These are phyloP conservation scores for Mugil cephalus DNA, from an alignment of 2,113 vertebrate species.

Conservation along the genomic window DNA sequence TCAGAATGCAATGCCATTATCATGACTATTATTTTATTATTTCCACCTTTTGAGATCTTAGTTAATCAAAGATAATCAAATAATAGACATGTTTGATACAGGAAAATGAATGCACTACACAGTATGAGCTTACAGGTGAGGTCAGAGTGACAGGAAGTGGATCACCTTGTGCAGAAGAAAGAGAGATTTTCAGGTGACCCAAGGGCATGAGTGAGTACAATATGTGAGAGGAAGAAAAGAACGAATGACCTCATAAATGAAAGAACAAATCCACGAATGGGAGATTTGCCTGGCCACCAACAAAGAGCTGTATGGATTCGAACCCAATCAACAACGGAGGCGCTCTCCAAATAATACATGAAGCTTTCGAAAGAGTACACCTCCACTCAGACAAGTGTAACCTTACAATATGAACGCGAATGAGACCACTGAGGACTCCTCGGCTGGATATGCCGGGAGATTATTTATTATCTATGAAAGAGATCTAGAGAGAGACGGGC, in stretches of 20 bases:
- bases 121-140: too few relatives aligned
- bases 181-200: not conserved
- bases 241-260: not conserved
- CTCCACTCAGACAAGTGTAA: not conserved
- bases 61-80: too few relatives aligned
- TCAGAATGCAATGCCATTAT: too few relatives aligned
- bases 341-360: conserved; percentile 39
- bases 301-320: too few relatives aligned
- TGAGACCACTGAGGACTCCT: not conserved
- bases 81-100: too few relatives aligned
- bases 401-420: not conserved
- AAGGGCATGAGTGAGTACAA: too few relatives aligned
- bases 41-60: too few relatives aligned
- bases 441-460: not conserved
- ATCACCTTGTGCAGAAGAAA: not conserved
- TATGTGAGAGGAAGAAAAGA: not conserved
- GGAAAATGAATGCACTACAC: too few relatives aligned
- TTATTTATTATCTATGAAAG: conserved; percentile 46
- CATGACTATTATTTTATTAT: too few relatives aligned
- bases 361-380: not conserved
- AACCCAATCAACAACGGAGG: conserved; percentile 3
- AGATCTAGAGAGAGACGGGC: not conserved
- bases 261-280: not conserved
- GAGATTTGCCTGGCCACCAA: not conserved
- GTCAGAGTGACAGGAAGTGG: too few relatives aligned